Conservation (phyloP, 2,113 vertebrate species). For the Melanocharis versteri region DNA sequence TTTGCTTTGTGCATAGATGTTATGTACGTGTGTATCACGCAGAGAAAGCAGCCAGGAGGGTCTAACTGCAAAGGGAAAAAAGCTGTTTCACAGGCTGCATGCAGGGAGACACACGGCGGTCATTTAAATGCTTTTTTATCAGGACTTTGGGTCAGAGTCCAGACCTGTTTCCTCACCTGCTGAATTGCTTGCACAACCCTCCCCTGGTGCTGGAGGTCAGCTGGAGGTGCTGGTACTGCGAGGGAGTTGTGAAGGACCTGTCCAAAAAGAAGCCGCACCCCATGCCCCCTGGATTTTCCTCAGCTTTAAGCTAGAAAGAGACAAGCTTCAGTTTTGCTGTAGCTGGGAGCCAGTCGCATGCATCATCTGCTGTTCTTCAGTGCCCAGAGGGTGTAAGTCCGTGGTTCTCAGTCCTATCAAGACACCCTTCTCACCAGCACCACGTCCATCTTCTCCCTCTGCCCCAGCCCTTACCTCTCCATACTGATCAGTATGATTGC, state of each 20-base stretch:
- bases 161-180: neutral
- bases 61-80: neutral
- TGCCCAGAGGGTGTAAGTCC: neutral
- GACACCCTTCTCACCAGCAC: neutral
- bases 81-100: neutral
- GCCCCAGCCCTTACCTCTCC: neutral
- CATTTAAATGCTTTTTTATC: neutral
- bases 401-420: neutral
- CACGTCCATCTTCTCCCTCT: fast-evolving
- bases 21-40: fast-evolving
- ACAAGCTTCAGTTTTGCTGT: neutral
- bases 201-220: neutral
- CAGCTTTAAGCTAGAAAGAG: neutral
- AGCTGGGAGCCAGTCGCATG: neutral
- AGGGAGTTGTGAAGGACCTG: neutral
- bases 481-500: fast-evolving
- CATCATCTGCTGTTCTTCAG: neutral
- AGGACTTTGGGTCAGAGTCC: neutral
- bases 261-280: neutral
- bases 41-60: neutral
- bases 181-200: neutral
- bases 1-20: neutral
- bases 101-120: neutral
- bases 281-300: fast-evolving
- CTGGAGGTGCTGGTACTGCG: neutral